Percentiles rank a stretch among this genome's conserved stretches.
These are phyloP conservation scores for Pteria penguin DNA, from an alignment of 2,888 invertebrate genomes.

Conservation along the genomic window DNA sequence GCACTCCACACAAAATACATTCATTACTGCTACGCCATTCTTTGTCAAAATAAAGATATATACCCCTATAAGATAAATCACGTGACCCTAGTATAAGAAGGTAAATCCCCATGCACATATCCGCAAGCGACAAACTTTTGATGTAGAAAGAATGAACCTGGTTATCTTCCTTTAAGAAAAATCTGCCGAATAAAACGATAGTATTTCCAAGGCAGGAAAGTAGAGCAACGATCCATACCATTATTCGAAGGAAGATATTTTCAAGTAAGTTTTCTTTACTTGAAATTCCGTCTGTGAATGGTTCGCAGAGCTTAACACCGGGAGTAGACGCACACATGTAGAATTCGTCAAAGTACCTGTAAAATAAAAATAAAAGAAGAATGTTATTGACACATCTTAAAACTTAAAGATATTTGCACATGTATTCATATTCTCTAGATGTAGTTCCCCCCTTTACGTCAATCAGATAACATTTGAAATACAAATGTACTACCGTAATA, in stretches of 20 bases:
- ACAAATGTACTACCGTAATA: too few species aligned
- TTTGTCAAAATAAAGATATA: slow-evolving; percentile 83
- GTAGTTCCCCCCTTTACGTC: too few species aligned
- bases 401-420: too few species aligned
- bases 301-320: slow-evolving; percentile 48
- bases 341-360: slow-evolving; percentile 61
- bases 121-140: slow-evolving; percentile 84
- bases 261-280: slow-evolving; percentile 58
- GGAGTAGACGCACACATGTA: slow-evolving; percentile 53
- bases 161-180: slow-evolving; percentile 80
- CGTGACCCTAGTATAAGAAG: slow-evolving; percentile 83
- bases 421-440: too few species aligned
- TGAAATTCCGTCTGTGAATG: slow-evolving; percentile 59
- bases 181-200: slow-evolving; percentile 80
- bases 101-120: slow-evolving; percentile 85
- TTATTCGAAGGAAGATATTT: slow-evolving; percentile 69
- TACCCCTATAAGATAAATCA: slow-evolving; percentile 82
- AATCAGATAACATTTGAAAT: too few species aligned
- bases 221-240: slow-evolving; percentile 85
- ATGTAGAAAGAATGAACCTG: slow-evolving; percentile 82
- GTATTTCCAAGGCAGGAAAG: slow-evolving; percentile 84
- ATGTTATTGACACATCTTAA: too few species aligned
- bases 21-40: slow-evolving; percentile 83
- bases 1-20: slow-evolving; percentile 83
- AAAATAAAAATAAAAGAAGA: slow-evolving; percentile 2